Base-by-base conservation (phyloP, 2,888 invertebrate species). In the Heliconius erato region DNA sequence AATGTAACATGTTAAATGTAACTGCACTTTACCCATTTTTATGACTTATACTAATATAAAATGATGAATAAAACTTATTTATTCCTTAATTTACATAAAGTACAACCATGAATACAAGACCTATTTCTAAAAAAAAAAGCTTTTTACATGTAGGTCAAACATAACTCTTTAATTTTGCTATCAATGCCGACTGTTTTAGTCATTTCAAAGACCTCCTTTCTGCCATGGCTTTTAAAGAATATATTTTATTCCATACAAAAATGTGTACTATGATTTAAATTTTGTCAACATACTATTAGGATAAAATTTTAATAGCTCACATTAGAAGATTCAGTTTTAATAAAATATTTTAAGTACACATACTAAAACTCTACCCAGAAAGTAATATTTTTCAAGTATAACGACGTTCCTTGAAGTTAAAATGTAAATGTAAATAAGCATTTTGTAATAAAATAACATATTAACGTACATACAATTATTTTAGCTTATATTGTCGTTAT, bases 271-370 rank as follows among this genome's bases (percentile, higher is more conserved):
- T 72, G 9, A 59, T 32, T 59, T 32, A 74, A 74, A 59, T 32
- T 32, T 74, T 59, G 74, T 59, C 74, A 74, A 74, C 74, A 74
- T 59, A n/a, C 35, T 74, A 74, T 35, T 74, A 74, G 54, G 40
- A 9, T 40, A 40, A 40, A 40, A 40, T 40, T 40, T 9, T 40
- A 40, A 40, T 40, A 11, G 40, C 40, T 40, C 40, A 11, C 40
- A 40, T 40, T 40, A 40, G 1, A 40, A 40, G 9, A 40, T 40
- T 40, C 11, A 40, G 40, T 40, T 40, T 40, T 9, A 40, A 40
- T 40, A 11, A 40, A 40, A 9, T 40, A 40, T 40, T 40, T 40
- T 40, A 9, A 40, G 11, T 40, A 40, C 40, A 40, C 9, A 40
- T 40, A 11, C 40, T 40, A 11, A 72, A 72, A 44, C 72, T 7